Evolutionary conservation across 2,113 vertebrate species (phyloP).

Genomic region (Salvelinus namaycush): DNA sequence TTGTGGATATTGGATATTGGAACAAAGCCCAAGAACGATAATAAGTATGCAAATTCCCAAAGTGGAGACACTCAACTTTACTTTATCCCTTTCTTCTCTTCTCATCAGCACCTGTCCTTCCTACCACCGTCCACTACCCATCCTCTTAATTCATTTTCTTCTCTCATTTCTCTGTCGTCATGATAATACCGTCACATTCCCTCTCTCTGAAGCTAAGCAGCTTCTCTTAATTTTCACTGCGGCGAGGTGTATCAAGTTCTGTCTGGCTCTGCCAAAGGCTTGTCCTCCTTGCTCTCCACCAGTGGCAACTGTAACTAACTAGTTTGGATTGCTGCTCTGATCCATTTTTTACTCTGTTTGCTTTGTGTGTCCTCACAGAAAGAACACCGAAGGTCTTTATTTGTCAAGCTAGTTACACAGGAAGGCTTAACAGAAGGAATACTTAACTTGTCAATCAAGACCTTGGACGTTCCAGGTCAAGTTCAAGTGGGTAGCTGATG

Average conservation of each 20-base stretch:
- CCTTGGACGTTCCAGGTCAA: not conserved
- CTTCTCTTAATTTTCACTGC: not conserved
- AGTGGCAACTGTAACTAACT: slow-evolving; percentile 41
- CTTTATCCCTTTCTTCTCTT: too few species aligned
- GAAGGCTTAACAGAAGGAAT: not conserved
- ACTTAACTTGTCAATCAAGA: not conserved
- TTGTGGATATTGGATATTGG: too few species aligned
- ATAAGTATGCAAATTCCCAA: not conserved
- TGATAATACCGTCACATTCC: not conserved
- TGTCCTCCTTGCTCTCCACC: slow-evolving; percentile 20
- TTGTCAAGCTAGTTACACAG: not conserved
- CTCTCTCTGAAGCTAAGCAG: not conserved
- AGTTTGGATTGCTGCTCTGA: slow-evolving; percentile 25
- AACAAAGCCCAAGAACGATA: not conserved
- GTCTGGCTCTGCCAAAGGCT: slow-evolving; percentile 16
- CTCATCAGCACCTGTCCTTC: not conserved
- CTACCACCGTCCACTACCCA: not conserved
- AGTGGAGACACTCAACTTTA: too few species aligned
- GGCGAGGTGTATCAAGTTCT: slow-evolving; percentile 22
- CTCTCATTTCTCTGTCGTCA: not conserved
- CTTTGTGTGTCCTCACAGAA: not conserved
- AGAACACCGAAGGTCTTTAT: not conserved
- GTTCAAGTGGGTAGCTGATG: too few species aligned
- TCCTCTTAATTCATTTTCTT: not conserved
- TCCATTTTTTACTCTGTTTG: slow-evolving; percentile 25